Evolutionary conservation across 2,113 vertebrate genomes (phyloP).

Genomic region (Odontesthes bonariensis): DNA sequence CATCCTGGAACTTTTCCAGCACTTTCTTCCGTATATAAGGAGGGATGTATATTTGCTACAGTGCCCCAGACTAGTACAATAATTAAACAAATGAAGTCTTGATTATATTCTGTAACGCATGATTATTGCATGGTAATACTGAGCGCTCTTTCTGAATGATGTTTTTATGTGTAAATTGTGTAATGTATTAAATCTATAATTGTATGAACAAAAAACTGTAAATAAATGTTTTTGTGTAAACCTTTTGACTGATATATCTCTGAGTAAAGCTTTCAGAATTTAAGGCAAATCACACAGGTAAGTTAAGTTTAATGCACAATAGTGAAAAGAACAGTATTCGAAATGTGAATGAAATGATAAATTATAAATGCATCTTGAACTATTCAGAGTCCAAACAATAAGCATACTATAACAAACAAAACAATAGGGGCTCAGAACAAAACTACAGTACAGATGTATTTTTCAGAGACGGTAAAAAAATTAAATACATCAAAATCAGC

Average conservation of each 20-base stretch:
- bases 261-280: neutral
- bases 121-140: constrained; percentile 74
- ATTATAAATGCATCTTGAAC: too few relatives aligned
- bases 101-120: constrained; percentile 53
- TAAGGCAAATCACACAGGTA: neutral
- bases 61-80: constrained; percentile 36
- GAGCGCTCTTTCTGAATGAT: constrained; percentile 42
- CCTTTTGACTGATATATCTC: constrained; percentile 8
- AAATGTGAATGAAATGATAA: too few relatives aligned
- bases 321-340: neutral
- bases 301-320: neutral
- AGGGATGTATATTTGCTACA: constrained; percentile 54
- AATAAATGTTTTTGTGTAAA: constrained; percentile 81
- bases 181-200: constrained; percentile 69
- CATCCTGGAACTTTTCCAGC: constrained; percentile 48
- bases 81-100: constrained; percentile 38
- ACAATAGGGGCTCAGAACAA: too few relatives aligned
- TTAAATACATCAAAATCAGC: too few relatives aligned
- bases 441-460: too few relatives aligned
- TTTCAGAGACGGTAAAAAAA: too few relatives aligned
- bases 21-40: constrained; percentile 51
- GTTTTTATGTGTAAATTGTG: constrained; percentile 78
- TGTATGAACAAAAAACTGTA: constrained; percentile 76
- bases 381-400: too few relatives aligned
- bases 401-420: too few relatives aligned